Evolutionary conservation across 2,113 vertebrate genomes (phyloP).

Genomic region (Blennius ocellaris): DNA sequence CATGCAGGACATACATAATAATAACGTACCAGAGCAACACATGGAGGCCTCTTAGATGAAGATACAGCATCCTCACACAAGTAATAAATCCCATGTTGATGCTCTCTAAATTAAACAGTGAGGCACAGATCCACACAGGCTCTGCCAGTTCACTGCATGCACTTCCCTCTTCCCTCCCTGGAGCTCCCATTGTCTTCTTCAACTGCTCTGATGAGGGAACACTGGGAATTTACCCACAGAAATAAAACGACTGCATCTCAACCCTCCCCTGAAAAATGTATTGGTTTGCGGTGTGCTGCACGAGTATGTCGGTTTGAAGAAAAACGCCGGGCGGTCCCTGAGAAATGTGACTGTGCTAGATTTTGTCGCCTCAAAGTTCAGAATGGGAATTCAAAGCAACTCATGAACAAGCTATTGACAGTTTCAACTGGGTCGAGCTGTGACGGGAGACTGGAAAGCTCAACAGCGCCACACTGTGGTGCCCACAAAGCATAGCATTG

Average conservation of each 20-base stretch:
- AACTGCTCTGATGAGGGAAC: conserved; percentile 63
- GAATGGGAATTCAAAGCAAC: conserved; percentile 31
- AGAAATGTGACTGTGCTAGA: conserved; percentile 67
- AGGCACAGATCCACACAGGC: conserved; percentile 20
- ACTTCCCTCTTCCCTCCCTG: conserved; percentile 37
- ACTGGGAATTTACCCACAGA: conserved; percentile 72
- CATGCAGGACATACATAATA: not conserved
- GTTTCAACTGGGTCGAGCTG: conserved; percentile 37
- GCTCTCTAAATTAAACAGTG: conserved; percentile 69
- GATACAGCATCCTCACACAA: conserved; percentile 47
- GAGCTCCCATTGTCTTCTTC: conserved; percentile 55
- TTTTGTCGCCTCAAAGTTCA: conserved; percentile 49
- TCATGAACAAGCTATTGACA: conserved; percentile 15
- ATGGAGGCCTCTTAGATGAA: conserved; percentile 34
- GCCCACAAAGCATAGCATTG: not conserved
- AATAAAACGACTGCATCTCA: conserved; percentile 71
- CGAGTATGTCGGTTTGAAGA: conserved; percentile 42
- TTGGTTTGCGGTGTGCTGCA: conserved; percentile 26
- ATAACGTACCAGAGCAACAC: conserved; percentile 7
- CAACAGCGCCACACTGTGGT: conserved; percentile 69
- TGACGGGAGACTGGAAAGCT: conserved; percentile 3
- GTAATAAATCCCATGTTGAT: conserved; percentile 63
- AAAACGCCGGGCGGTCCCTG: conserved; percentile 34
- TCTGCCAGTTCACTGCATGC: conserved; percentile 17
- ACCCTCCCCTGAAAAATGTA: conserved; percentile 66